A percentile compares a stretch with the other conserved stretches of the same genome.
Evolutionary conservation across 2,888 invertebrate genomes (phyloP).

Genomic region (Drosophila macrospina): DNA sequence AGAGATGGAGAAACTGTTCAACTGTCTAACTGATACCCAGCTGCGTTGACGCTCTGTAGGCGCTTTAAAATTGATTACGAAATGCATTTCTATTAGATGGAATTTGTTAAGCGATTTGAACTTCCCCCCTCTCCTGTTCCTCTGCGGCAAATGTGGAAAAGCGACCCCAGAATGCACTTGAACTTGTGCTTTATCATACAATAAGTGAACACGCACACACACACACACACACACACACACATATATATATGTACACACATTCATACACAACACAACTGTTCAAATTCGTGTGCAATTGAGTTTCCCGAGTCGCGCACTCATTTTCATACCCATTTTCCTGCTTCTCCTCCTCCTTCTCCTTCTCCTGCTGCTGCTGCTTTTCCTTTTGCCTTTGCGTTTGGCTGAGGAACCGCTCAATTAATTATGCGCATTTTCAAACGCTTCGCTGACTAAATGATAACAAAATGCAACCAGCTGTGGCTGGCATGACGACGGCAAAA

Average conservation of each 20-base stretch:
- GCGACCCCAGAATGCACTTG: slow-evolving; percentile 57
- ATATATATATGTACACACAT: no score
- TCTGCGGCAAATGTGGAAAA: slow-evolving; percentile 3
- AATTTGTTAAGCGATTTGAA: slow-evolving; percentile 62
- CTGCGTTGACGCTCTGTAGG: slow-evolving; percentile 39
- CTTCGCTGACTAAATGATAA: slow-evolving; percentile 56
- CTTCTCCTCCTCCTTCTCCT: not conserved
- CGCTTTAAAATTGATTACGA: slow-evolving; percentile 55
- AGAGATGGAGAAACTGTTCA: slow-evolving; percentile 3
- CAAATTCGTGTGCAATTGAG: slow-evolving; percentile 51
- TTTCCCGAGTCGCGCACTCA: slow-evolving; percentile 36
- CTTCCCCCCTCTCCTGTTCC: no score
- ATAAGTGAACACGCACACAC: no score
- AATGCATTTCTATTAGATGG: slow-evolving; percentile 54
- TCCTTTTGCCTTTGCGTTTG: slow-evolving; percentile 6
- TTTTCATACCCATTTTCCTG: slow-evolving; percentile 26
- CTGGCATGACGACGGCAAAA: not conserved
- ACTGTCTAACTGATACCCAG: slow-evolving; percentile 38
- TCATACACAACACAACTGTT: slow-evolving; percentile 45
- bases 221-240: no score
- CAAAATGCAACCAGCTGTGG: slow-evolving; percentile 4
- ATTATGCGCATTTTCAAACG: slow-evolving; percentile 63
- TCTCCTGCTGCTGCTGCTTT: not conserved
- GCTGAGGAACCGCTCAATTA: slow-evolving; percentile 53
- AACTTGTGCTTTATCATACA: slow-evolving; percentile 55